Conservation (phyloP, 2,113 vertebrate genomes). For the Thermophis baileyi region DNA sequence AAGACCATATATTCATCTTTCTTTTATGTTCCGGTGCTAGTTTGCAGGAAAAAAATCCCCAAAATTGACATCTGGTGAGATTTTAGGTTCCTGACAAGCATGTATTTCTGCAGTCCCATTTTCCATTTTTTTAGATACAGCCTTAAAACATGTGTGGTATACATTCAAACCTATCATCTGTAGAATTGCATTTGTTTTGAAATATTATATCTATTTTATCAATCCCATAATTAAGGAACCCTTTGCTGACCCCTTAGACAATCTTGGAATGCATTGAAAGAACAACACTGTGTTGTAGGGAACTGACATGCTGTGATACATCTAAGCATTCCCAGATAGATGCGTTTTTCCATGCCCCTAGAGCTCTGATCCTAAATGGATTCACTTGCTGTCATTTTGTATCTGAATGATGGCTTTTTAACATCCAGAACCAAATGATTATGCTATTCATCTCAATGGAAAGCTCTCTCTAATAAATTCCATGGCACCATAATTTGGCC, state of each 20-base stretch:
- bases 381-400: conserved; percentile 33
- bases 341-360: conserved; percentile 18
- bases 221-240: not conserved
- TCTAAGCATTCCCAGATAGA: conserved; percentile 24
- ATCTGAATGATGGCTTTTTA: conserved; percentile 33
- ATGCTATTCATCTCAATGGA: conserved; percentile 29
- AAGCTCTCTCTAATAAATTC: conserved; percentile 47
- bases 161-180: not conserved
- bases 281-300: conserved; percentile 6
- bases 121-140: not conserved
- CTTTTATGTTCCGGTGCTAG: not conserved
- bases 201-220: not conserved
- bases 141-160: not conserved
- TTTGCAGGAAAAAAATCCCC: not conserved
- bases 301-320: conserved; percentile 11
- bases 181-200: not conserved
- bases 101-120: not conserved
- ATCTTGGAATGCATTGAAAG: not conserved
- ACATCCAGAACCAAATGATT: conserved; percentile 40
- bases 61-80: not conserved
- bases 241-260: not conserved
- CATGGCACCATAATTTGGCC: conserved; percentile 25
- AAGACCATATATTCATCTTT: not conserved
- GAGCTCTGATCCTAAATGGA: conserved; percentile 1
- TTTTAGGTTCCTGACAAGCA: not conserved